Percentiles rank a stretch among this genome's conserved stretches.
These are phyloP conservation scores for Phoxinus phoxinus DNA, from an alignment of 2,113 vertebrate species.

Conservation along the genomic window DNA sequence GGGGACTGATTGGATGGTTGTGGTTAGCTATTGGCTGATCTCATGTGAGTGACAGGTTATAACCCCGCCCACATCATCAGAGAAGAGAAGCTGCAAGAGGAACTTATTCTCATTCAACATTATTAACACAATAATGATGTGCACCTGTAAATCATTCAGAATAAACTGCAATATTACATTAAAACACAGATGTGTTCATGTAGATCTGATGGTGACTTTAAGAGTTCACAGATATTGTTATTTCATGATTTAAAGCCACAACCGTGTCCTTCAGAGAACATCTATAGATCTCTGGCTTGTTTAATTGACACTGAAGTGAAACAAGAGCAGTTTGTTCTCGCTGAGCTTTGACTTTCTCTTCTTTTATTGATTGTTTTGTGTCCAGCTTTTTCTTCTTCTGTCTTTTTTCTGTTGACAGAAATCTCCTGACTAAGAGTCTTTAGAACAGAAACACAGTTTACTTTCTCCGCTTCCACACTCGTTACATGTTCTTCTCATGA, in stretches of 20 bases:
- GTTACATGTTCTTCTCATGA: not conserved
- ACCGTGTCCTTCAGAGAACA: not conserved
- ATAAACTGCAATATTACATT: too few relatives aligned
- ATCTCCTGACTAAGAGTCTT: not conserved
- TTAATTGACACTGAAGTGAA: not conserved
- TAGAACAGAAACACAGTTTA: slow-evolving; percentile 4
- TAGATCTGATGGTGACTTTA: too few relatives aligned
- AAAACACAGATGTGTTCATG: too few relatives aligned
- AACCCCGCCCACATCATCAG: too few relatives aligned
- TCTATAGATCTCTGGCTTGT: not conserved
- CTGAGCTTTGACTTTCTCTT: slow-evolving; percentile 2
- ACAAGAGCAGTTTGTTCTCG: not conserved
- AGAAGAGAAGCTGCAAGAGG: too few relatives aligned
- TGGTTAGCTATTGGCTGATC: too few relatives aligned
- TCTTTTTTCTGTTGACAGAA: not conserved
- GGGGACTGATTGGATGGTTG: too few relatives aligned
- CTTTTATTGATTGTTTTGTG: not conserved
- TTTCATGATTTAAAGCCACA: too few relatives aligned
- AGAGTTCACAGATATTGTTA: not conserved
- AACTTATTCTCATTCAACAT: too few relatives aligned
- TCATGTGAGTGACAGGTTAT: too few relatives aligned
- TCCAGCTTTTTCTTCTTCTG: not conserved
- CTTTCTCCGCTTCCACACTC: not conserved
- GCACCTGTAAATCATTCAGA: too few relatives aligned
- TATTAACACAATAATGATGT: too few relatives aligned